Percentiles rank a stretch among this genome's conserved stretches.
Evolutionary conservation across 1,140 invertebrate species (phyloP).

Genomic region (Bombyx mandarina): DNA sequence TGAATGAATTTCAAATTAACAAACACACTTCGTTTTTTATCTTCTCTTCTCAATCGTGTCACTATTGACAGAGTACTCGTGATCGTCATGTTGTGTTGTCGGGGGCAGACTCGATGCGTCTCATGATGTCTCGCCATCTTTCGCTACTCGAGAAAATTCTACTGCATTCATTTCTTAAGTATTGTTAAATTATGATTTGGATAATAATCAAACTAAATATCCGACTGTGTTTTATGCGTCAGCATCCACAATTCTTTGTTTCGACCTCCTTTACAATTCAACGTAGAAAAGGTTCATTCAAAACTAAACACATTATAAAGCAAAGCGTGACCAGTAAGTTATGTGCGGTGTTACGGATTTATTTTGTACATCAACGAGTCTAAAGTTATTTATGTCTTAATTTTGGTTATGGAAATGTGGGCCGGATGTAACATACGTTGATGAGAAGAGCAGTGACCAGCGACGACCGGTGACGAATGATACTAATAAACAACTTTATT

Average conservation of each 20-base stretch:
- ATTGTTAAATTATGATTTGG: too few relatives aligned
- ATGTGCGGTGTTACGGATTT: slow-evolving; percentile 48
- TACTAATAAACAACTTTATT: slow-evolving; percentile 24
- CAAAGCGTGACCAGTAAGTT: slow-evolving; percentile 50
- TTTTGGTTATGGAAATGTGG: slow-evolving; percentile 42
- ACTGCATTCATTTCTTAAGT: too few relatives aligned
- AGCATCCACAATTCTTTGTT: slow-evolving; percentile 22
- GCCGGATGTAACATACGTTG: slow-evolving; percentile 39
- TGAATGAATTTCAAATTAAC: too few relatives aligned
- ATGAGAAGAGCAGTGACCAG: slow-evolving; percentile 18
- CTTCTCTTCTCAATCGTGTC: too few relatives aligned
- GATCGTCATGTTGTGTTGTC: too few relatives aligned
- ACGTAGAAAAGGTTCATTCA: slow-evolving; percentile 33
- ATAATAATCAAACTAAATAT: too few relatives aligned
- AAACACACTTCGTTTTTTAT: too few relatives aligned
- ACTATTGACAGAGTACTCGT: too few relatives aligned
- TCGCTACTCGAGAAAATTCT: too few relatives aligned
- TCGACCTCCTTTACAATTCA: slow-evolving; percentile 19
- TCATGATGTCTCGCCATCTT: too few relatives aligned
- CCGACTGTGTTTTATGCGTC: slow-evolving; percentile 24
- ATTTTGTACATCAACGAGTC: slow-evolving; percentile 36
- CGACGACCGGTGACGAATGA: slow-evolving; percentile 25
- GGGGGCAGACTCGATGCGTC: too few relatives aligned
- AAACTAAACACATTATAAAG: slow-evolving; percentile 21
- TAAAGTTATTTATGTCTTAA: slow-evolving; percentile 60